phyloP scores from a whole-genome alignment of 2,888 invertebrate species.

The Amphiduros pacificus region DNA sequence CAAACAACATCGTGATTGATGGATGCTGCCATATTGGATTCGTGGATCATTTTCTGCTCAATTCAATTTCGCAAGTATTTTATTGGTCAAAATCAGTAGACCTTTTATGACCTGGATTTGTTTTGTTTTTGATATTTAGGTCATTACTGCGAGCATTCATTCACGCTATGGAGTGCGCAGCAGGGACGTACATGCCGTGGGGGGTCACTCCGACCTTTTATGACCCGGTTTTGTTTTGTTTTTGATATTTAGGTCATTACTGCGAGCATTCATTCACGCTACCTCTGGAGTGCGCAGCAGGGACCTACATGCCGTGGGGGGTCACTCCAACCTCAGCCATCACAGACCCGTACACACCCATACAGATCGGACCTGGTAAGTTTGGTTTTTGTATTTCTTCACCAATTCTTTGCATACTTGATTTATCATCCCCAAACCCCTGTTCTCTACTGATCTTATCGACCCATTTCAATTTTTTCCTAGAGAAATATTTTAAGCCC shows the following conservation, averaged over 20 bases:
- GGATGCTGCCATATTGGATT: too few relatives aligned
- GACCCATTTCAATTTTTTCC: too few relatives aligned
- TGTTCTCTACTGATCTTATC: too few relatives aligned
- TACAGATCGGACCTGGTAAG: constrained; percentile 35
- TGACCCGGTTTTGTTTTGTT: neutral
- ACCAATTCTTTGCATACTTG: too few relatives aligned
- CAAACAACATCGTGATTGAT: too few relatives aligned
- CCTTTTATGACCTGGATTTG: neutral
- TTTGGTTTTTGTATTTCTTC: too few relatives aligned
- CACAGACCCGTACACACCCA: constrained; percentile 15
- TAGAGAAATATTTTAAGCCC: too few relatives aligned
- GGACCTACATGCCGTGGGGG: constrained; percentile 57
- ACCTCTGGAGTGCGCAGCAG: constrained; percentile 40
- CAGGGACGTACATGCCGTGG: constrained; percentile 54
- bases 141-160: constrained; percentile 52
- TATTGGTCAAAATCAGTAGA: too few relatives aligned
- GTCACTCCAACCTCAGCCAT: constrained; percentile 32
- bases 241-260: constrained; percentile 43
- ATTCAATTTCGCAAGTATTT: too few relatives aligned
- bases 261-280: constrained; percentile 49
- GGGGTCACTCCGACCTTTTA: constrained; percentile 43
- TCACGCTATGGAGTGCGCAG: constrained; percentile 37
- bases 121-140: constrained; percentile 34
- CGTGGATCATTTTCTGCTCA: too few relatives aligned
- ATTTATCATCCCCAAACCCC: too few relatives aligned